Percentiles rank a stretch among this genome's conserved stretches.
These are phyloP conservation scores for Drosophila ironensis DNA, from an alignment of 1,140 invertebrate genomes.

Conservation along the genomic window DNA sequence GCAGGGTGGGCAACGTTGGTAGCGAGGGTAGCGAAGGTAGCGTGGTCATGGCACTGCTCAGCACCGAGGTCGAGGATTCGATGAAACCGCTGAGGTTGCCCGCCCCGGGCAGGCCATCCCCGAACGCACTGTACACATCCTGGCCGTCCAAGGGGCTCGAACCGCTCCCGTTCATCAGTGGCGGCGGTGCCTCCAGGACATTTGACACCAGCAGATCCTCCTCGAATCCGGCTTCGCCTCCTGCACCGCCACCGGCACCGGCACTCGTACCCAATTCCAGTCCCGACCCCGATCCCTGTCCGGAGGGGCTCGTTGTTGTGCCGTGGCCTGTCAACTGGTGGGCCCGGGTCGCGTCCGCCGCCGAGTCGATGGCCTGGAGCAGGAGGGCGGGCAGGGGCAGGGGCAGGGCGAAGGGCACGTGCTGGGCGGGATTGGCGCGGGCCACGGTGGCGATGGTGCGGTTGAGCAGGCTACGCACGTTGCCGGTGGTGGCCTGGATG, in stretches of 20 bases:
- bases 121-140: slow-evolving; percentile 39
- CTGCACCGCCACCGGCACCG: background rate
- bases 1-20: slow-evolving; percentile 26
- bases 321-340: slow-evolving; percentile 13
- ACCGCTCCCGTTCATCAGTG: no score
- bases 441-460: slow-evolving; percentile 40
- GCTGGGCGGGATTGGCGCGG: slow-evolving; percentile 15
- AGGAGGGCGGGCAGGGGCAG: slow-evolving; percentile 37
- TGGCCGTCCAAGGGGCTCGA: no score
- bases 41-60: slow-evolving; percentile 40
- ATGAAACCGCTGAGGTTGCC: slow-evolving; percentile 64
- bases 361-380: slow-evolving; percentile 41
- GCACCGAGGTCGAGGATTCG: slow-evolving; percentile 49
- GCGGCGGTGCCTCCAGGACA: background rate
- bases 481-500: slow-evolving; percentile 51
- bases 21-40: slow-evolving; percentile 23
- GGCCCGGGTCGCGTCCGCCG: slow-evolving; percentile 25
- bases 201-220: background rate
- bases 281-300: no score
- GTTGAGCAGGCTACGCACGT: slow-evolving; percentile 54
- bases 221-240: background rate
- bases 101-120: slow-evolving; percentile 5
- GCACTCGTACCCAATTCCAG: no score
- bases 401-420: slow-evolving; percentile 5
- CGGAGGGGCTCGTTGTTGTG: no score